Conservation (phyloP, 2,797 vertebrate species). For the Pseudochirops cupreus region DNA sequence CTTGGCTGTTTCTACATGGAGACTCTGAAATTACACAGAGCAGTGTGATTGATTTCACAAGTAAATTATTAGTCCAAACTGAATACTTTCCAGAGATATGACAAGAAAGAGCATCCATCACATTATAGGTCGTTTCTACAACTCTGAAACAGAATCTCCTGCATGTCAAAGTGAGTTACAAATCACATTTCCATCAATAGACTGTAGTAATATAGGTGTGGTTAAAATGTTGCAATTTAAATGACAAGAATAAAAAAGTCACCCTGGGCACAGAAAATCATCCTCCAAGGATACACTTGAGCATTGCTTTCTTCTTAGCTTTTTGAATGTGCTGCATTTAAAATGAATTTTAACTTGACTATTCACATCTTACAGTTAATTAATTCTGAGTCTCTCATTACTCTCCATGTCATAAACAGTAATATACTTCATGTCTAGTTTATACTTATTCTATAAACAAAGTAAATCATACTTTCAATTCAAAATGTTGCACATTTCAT, state of each 20-base stretch:
- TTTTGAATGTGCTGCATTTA: constrained; percentile 63
- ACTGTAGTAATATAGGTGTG: constrained; percentile 51
- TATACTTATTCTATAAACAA: constrained; percentile 48
- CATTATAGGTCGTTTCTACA: constrained; percentile 54
- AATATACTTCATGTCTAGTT: constrained; percentile 67
- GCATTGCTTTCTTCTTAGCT: constrained; percentile 46
- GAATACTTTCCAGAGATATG: constrained; percentile 53
- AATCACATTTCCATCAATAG: constrained; percentile 38
- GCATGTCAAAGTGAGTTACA: constrained; percentile 58
- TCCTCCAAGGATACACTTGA: constrained; percentile 41
- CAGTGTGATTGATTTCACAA: constrained; percentile 60
- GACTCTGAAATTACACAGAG: constrained; percentile 83
- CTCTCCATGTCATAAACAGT: constrained; percentile 56
- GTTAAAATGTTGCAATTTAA: constrained; percentile 40
- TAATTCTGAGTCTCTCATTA: constrained; percentile 60
- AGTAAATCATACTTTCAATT: constrained; percentile 54
- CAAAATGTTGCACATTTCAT: constrained; percentile 58
- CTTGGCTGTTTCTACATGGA: constrained; percentile 69
- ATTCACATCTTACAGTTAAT: constrained; percentile 58
- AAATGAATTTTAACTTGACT: constrained; percentile 54
- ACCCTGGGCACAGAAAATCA: constrained; percentile 46
- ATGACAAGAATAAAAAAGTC: constrained; percentile 55
- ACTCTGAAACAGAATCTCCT: constrained; percentile 65
- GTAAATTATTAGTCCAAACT: constrained; percentile 66
- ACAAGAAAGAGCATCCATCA: constrained; percentile 52